These are phyloP conservation scores for Steinernema scapterisci DNA, from an alignment of 2,888 invertebrate species.

Conservation along the genomic window DNA sequence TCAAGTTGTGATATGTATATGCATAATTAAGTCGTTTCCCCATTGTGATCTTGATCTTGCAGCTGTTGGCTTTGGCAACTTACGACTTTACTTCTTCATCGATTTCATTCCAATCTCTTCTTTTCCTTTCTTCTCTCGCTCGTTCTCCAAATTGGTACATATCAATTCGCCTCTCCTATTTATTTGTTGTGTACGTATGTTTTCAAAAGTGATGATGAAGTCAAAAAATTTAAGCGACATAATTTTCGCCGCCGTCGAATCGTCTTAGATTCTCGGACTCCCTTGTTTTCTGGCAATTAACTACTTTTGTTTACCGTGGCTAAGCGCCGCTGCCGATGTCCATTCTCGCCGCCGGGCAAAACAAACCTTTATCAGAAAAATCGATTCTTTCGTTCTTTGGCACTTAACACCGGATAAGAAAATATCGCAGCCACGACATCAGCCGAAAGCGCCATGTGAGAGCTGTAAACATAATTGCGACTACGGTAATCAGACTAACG, in stretches of 20 bases:
- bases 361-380: no score
- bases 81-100: conserved; percentile 32
- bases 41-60: conserved; percentile 32
- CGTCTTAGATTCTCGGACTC: no score
- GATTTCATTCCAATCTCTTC: conserved; percentile 27
- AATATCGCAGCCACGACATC: no score
- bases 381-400: no score
- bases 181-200: conserved; percentile 30
- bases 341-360: no score
- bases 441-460: no score
- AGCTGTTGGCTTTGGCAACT: conserved; percentile 25
- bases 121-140: neutral
- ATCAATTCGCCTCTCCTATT: conserved; percentile 25
- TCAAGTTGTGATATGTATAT: conserved; percentile 25
- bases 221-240: neutral
- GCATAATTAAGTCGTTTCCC: conserved; percentile 21
- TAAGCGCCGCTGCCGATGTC: no score
- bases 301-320: no score
- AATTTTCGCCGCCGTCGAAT: neutral
- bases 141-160: conserved; percentile 24
- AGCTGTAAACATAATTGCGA: no score
- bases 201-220: conserved; percentile 22
- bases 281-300: no score
- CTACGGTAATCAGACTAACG: no score
- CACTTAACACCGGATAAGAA: no score